These are phyloP conservation scores for Pantherophis guttatus DNA, from an alignment of 2,113 vertebrate genomes.

Conservation along the genomic window DNA sequence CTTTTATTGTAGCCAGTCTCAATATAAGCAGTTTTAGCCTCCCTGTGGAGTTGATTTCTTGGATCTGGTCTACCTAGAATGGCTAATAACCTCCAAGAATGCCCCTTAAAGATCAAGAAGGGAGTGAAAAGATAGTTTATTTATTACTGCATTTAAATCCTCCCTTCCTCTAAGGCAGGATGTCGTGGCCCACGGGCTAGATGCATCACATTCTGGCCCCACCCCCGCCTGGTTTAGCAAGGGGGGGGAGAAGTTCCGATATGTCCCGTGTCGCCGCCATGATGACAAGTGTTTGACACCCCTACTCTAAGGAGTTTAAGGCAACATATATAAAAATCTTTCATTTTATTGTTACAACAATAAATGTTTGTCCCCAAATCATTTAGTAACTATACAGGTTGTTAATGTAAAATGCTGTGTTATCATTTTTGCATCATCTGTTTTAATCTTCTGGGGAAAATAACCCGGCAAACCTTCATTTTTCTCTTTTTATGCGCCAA, in stretches of 20 bases:
- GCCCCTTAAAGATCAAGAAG: neutral
- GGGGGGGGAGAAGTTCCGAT: too few relatives aligned
- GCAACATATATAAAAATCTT: neutral
- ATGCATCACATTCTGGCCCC: too few relatives aligned
- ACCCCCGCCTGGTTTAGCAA: too few relatives aligned
- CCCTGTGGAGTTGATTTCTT: neutral
- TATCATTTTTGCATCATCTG: neutral
- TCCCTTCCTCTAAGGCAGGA: neutral
- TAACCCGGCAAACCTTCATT: neutral
- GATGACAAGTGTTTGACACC: too few relatives aligned
- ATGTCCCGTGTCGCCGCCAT: too few relatives aligned
- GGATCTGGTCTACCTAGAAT: neutral
- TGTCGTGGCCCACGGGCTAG: too few relatives aligned
- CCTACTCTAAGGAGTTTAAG: neutral
- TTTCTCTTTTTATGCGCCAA: neutral
- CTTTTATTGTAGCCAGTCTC: neutral
- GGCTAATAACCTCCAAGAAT: neutral
- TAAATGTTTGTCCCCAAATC: neutral
- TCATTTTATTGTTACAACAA: neutral
- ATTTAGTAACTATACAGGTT: neutral
- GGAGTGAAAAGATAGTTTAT: neutral
- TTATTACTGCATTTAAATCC: neutral
- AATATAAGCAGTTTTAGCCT: neutral
- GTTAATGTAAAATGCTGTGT: neutral
- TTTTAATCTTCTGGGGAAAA: neutral